Base-by-base conservation (phyloP, 2,113 vertebrate species). In the Leucopsar rothschildi region DNA sequence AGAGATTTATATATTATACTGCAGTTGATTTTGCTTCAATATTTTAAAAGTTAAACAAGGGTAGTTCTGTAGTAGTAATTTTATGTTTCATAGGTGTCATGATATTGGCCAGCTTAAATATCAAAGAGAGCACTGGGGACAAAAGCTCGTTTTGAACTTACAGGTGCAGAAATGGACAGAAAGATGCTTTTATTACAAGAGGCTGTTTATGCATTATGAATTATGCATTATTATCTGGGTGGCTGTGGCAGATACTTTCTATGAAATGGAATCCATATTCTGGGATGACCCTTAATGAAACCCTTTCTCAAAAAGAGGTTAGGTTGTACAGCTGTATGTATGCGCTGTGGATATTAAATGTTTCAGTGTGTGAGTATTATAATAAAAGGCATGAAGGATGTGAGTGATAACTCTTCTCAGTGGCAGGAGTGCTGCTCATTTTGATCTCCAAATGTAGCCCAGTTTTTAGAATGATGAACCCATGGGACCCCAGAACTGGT, bases 401-500 rank as follows among this genome's bases (percentile, higher is more conserved):
- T 7, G 50, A 88, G 21, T 25, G 71, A 35, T 19, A 33, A 11
- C 68, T 29, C 29, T 28, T 82, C 81, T 78, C 47, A 17, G 33
- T 5, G 39, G 37, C 28, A 56, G 45, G 10, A 87, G 53, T 1
- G 47, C 47, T 55, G 39, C 11, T 81, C 22, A 17, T 64, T 55
- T 23, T 64, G 15, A 37, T 3, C 29, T 76, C 40, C 49, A 50
- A 53, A 42, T 0, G 1, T 2, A 77, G 33, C 33, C 50, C 65
- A 52, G 8, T 6, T 50, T 40, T 39, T 49, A 40, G 63, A 21
- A 19, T 4, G 14, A 12, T 4, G 75, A 18, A 88, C n/a, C 40
- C 39, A 1, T 1, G 31, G 37, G 16, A 28, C 12, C 50, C 29
- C 64, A 17, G 35, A 55, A 29, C 3, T 63, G 2, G 0, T 8